Base-by-base conservation (phyloP, 1,140 invertebrate species). In the Eumeta japonica region DNA sequence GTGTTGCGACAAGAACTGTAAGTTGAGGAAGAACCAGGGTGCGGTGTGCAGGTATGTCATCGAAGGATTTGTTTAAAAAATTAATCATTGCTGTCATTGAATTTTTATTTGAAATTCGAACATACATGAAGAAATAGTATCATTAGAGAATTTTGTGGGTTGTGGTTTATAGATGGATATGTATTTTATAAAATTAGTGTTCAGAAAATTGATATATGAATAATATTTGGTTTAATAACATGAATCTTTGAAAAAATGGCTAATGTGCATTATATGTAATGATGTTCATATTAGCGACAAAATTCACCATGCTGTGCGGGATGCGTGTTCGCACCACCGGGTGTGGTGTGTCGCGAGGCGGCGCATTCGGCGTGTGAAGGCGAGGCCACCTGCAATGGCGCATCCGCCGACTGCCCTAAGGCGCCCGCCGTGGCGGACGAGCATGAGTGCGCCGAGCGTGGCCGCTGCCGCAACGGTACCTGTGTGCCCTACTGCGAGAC, bases 401-500 rank as follows among this genome's bases (percentile, higher is more conserved):
- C 61, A 48, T 59, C 63, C 35, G 65, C 68, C 1, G 77, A 80
- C 45, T 80, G 78, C 36, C 78, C 84, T 30, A 73, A 67, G 80
- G 90, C 90, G 31, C 86, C 87, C 13, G 84, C 90, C n/a, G 89
- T 94, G 83, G 81, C 83, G 16, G 89, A 94, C 72, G 87, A 86
- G 13, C 92, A 91, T 10, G 81, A 83, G 45, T 96, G 93, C 56
- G 80, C 92, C 30, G 92, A 95, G 66, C 84, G 89, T 43, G 93
- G 94, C 0, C 84, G 90, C 55, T 95, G 93, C 58, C 79, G 83
- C 16, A 78, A 79, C 48, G 93, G 93, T 19, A 86, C 89, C 60
- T 97, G 93, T 68, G 81, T 93, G 45, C 90, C 92, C 1, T 95
- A 90, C 63, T 97, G 93, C 67, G 92, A 96, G 75, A 94, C 89